Percentiles rank a stretch among this genome's conserved stretches.
phyloP scores from a whole-genome alignment of 2,888 invertebrate genomes.

The Hipparchia semele region DNA sequence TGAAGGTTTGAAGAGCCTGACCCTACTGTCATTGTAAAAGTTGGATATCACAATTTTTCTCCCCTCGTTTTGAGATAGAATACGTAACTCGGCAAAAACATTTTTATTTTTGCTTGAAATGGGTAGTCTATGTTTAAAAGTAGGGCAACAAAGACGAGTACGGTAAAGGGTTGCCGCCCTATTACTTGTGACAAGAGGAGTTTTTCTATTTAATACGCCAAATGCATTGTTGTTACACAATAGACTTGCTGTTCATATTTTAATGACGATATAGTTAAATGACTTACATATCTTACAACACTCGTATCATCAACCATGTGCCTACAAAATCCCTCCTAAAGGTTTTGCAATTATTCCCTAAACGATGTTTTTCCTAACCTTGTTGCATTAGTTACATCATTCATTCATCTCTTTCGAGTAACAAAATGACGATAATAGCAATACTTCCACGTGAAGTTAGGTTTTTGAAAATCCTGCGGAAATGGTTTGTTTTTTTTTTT shows the following conservation, averaged over 20 bases:
- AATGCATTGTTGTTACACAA: background rate
- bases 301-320: background rate
- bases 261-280: no score
- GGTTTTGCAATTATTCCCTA: no score
- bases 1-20: background rate
- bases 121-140: slow-evolving; percentile 16
- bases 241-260: background rate
- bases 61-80: background rate
- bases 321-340: background rate
- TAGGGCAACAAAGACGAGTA: slow-evolving; percentile 15
- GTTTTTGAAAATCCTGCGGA: no score
- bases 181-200: slow-evolving; percentile 1
- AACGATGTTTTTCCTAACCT: no score
- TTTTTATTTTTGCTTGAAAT: slow-evolving; percentile 11
- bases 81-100: background rate
- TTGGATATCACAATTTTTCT: background rate
- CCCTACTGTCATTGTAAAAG: background rate
- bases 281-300: no score
- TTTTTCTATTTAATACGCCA: background rate
- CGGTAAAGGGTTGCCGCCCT: slow-evolving; percentile 8
- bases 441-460: no score
- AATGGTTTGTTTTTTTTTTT: no score
- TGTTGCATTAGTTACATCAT: no score
- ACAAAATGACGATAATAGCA: no score
- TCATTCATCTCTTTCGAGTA: no score